These are phyloP conservation scores for Mustelus asterias DNA, from an alignment of 2,113 vertebrate genomes.

Conservation along the genomic window DNA sequence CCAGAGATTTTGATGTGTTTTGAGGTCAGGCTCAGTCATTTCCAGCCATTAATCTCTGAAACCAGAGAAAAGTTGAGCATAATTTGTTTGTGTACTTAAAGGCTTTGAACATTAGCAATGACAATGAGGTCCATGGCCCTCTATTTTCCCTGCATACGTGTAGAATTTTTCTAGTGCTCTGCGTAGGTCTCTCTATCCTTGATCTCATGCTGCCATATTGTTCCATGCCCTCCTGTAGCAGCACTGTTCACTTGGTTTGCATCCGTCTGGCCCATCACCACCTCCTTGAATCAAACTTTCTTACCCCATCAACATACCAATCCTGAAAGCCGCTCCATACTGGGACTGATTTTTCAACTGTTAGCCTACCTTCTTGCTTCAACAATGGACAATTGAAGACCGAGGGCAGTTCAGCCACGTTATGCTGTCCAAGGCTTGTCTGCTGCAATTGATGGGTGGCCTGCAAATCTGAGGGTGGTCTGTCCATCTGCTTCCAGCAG, in stretches of 20 bases:
- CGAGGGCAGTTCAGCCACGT: background rate
- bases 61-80: background rate
- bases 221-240: background rate
- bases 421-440: background rate
- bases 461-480: background rate
- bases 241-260: background rate
- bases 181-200: background rate
- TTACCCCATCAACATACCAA: background rate
- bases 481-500: background rate
- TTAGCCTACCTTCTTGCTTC: background rate
- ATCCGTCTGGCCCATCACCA: background rate
- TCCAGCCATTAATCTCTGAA: background rate
- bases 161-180: background rate
- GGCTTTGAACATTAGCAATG: background rate
- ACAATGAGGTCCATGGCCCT: background rate
- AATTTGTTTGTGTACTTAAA: background rate
- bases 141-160: background rate
- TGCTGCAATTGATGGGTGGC: background rate
- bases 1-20: background rate
- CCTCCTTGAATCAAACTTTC: background rate
- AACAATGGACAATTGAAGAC: background rate
- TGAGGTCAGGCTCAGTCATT: background rate
- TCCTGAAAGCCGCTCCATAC: background rate
- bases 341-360: background rate
- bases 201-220: background rate